Percentiles rank a stretch among this genome's conserved stretches.
phyloP scores from a whole-genome alignment of 2,888 invertebrate genomes.

The Steinernema scapterisci region DNA sequence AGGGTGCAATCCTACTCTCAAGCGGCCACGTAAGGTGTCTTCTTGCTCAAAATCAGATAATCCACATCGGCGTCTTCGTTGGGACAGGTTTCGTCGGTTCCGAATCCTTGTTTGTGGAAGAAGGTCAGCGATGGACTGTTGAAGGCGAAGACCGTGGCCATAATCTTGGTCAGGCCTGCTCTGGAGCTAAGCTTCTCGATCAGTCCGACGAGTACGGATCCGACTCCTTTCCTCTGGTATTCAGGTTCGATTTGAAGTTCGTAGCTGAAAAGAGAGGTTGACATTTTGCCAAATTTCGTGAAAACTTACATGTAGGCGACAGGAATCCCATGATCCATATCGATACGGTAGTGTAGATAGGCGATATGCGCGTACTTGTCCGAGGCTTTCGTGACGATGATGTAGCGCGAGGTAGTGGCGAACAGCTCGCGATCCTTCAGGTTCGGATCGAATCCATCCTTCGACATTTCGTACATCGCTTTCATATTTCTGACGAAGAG shows the following conservation, averaged over 20 bases:
- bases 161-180: slow-evolving; percentile 55
- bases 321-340: slow-evolving; percentile 77
- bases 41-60: slow-evolving; percentile 50
- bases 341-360: slow-evolving; percentile 83
- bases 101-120: slow-evolving; percentile 60
- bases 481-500: slow-evolving; percentile 61
- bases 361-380: slow-evolving; percentile 72
- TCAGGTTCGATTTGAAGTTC: slow-evolving; percentile 81
- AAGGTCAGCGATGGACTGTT: slow-evolving; percentile 57
- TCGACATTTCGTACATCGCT: slow-evolving; percentile 74
- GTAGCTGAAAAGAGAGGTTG: slow-evolving; percentile 74
- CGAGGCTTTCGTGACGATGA: slow-evolving; percentile 43
- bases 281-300: not conserved
- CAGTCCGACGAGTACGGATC: slow-evolving; percentile 80
- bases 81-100: slow-evolving; percentile 50
- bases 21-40: not conserved
- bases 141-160: slow-evolving; percentile 63
- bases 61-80: slow-evolving; percentile 45
- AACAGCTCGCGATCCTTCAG: slow-evolving; percentile 70
- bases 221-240: slow-evolving; percentile 80
- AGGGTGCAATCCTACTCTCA: not conserved
- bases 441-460: slow-evolving; percentile 72
- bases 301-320: slow-evolving; percentile 77
- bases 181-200: slow-evolving; percentile 77
- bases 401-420: slow-evolving; percentile 70